Evolutionary conservation across 2,888 invertebrate genomes (phyloP).

Genomic region (Ptychoptera contaminata): DNA sequence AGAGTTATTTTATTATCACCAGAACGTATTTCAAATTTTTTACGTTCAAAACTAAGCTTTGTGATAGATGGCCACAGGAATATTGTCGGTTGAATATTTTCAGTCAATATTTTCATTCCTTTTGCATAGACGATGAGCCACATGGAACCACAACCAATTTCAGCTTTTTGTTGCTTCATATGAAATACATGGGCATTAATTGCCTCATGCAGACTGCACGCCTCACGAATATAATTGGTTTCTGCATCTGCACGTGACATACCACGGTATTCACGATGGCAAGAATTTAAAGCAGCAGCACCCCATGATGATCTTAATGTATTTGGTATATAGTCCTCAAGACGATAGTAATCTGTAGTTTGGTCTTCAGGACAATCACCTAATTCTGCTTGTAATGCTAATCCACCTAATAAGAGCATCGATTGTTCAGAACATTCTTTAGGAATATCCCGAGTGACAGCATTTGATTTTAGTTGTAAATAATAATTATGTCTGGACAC

Average conservation of each 20-base stretch:
- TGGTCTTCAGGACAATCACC: conserved; percentile 54
- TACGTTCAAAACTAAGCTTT: conserved; percentile 89
- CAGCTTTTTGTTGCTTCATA: conserved; percentile 59
- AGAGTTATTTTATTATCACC: conserved; percentile 77
- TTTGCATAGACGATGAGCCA: conserved; percentile 84
- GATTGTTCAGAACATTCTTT: conserved; percentile 41
- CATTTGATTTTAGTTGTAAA: conserved; percentile 83
- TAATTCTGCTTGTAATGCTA: conserved; percentile 84
- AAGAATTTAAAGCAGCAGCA: conserved; percentile 41
- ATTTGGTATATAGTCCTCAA: conserved; percentile 71
- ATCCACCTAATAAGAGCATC: conserved; percentile 66
- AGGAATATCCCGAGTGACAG: conserved; percentile 46
- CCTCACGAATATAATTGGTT: conserved; percentile 76
- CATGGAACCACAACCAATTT: conserved; percentile 61
- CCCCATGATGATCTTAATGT: conserved; percentile 40
- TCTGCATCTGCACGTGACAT: conserved; percentile 69
- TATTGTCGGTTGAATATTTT: conserved; percentile 51
- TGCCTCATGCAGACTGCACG: conserved; percentile 66
- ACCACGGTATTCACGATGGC: conserved; percentile 70
- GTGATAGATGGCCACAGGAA: conserved; percentile 94
- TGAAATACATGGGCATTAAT: conserved; percentile 82
- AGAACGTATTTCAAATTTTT: conserved; percentile 91
- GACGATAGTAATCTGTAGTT: conserved; percentile 48
- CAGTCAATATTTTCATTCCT: conserved; percentile 76
- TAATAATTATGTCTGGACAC: conserved; percentile 88